A percentile compares a stretch with the other conserved stretches of the same genome.
phyloP scores from a whole-genome alignment of 2,888 invertebrate species.

The Phorcus lineatus region DNA sequence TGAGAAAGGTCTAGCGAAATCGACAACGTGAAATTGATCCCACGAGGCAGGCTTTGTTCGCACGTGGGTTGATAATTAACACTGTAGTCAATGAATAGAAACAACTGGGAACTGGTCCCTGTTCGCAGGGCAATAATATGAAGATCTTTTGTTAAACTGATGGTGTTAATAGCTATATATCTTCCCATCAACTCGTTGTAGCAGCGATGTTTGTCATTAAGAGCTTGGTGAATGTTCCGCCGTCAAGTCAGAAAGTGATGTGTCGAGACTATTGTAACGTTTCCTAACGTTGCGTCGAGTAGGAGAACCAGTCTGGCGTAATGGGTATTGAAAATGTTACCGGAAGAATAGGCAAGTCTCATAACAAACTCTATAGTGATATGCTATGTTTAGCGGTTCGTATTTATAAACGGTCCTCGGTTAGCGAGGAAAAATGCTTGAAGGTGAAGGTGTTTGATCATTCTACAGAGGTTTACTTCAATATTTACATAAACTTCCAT shows the following conservation, averaged over 20 bases:
- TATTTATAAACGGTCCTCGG: too few relatives aligned
- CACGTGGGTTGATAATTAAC: slow-evolving; percentile 25
- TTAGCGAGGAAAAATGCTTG: too few relatives aligned
- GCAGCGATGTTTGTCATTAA: background rate
- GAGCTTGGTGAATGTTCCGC: background rate
- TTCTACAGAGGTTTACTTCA: too few relatives aligned
- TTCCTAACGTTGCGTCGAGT: too few relatives aligned
- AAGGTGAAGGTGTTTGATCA: too few relatives aligned
- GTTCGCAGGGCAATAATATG: slow-evolving; percentile 3
- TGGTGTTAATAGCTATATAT: slow-evolving; percentile 7
- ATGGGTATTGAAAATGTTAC: too few relatives aligned
- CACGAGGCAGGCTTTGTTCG: background rate
- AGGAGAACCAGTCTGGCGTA: too few relatives aligned
- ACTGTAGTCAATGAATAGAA: background rate
- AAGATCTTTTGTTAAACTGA: background rate
- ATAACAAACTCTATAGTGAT: too few relatives aligned
- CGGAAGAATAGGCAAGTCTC: too few relatives aligned
- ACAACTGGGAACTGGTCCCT: slow-evolving; percentile 23
- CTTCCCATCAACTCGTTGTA: background rate
- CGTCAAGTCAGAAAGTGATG: background rate
- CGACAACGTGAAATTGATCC: slow-evolving; percentile 19
- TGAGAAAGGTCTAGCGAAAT: slow-evolving; percentile 7
- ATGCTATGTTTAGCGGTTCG: too few relatives aligned
- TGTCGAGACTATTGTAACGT: too few relatives aligned
- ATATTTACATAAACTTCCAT: too few relatives aligned